Evolutionary conservation across 2,888 invertebrate genomes (phyloP).

Genomic region (Branchinecta sandiegonensis): DNA sequence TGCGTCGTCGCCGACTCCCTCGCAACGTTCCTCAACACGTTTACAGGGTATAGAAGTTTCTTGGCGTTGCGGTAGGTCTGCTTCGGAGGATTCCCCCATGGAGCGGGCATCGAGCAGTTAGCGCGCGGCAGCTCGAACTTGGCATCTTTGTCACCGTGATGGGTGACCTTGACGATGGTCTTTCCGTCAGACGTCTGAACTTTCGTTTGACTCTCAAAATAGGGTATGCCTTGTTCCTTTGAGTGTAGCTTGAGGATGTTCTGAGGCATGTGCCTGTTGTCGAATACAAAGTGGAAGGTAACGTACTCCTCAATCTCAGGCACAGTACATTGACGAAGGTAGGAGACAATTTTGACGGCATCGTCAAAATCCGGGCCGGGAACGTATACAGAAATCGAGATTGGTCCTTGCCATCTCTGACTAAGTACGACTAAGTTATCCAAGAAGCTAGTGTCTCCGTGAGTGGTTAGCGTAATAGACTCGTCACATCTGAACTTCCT

Average conservation of each 20-base stretch:
- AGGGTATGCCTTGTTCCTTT: slow-evolving; percentile 18
- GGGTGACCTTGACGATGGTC: background rate
- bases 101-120: slow-evolving; percentile 23
- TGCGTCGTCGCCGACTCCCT: slow-evolving; percentile 65
- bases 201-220: slow-evolving; percentile 4
- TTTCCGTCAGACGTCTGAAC: background rate
- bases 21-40: slow-evolving; percentile 78
- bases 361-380: slow-evolving; percentile 66
- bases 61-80: slow-evolving; percentile 49
- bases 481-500: slow-evolving; percentile 53
- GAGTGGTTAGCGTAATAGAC: slow-evolving; percentile 77
- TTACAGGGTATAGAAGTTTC: slow-evolving; percentile 71
- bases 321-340: slow-evolving; percentile 56
- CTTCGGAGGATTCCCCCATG: slow-evolving; percentile 23
- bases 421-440: slow-evolving; percentile 73
- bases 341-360: slow-evolving; percentile 62
- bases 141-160: slow-evolving; percentile 3
- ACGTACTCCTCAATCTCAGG: slow-evolving; percentile 59
- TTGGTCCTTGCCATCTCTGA: slow-evolving; percentile 72
- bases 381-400: slow-evolving; percentile 72
- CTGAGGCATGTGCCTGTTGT: slow-evolving; percentile 64
- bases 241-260: slow-evolving; percentile 22
- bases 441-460: slow-evolving; percentile 78
- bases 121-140: slow-evolving; percentile 18
- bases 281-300: slow-evolving; percentile 79